A percentile compares a stretch with the other conserved stretches of the same genome.
These are phyloP conservation scores for Apodemia duryi DNA, from an alignment of 2,888 invertebrate genomes.

Conservation along the genomic window DNA sequence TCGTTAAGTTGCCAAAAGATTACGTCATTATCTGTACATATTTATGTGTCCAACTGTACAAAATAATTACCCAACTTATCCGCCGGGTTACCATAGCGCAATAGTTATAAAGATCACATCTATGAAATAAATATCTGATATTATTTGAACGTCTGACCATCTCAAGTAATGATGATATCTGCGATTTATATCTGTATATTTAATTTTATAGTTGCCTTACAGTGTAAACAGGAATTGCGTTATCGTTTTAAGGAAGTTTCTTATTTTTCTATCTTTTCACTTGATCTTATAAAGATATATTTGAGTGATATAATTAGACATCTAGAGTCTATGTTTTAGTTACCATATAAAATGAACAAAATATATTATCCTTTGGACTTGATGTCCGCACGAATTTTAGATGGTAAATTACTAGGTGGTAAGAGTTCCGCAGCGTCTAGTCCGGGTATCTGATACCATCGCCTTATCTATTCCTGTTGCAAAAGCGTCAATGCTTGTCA, in stretches of 20 bases:
- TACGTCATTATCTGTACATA: neutral
- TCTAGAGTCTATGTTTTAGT: too few species aligned
- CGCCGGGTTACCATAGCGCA: constrained; percentile 7
- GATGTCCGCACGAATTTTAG: too few species aligned
- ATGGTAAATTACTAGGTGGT: too few species aligned
- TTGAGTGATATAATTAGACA: neutral
- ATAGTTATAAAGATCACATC: constrained; percentile 48
- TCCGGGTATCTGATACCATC: too few species aligned
- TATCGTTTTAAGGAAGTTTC: constrained; percentile 4
- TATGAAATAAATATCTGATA: constrained; percentile 54
- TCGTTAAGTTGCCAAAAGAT: neutral
- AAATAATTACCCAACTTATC: constrained; percentile 13
- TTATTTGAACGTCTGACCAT: constrained; percentile 56
- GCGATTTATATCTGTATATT: constrained; percentile 51
- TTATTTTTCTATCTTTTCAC: constrained; percentile 5
- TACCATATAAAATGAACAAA: too few species aligned
- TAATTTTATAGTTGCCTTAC: constrained; percentile 32
- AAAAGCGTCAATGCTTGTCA: too few species aligned
- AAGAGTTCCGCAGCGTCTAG: too few species aligned
- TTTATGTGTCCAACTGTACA: neutral
- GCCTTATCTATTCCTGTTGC: too few species aligned
- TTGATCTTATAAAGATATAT: neutral
- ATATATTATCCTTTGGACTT: too few species aligned
- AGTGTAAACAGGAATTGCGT: constrained; percentile 22
- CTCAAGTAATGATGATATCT: constrained; percentile 46